Conservation (phyloP, 1,140 invertebrate species). For the Eriosoma lanigerum region DNA sequence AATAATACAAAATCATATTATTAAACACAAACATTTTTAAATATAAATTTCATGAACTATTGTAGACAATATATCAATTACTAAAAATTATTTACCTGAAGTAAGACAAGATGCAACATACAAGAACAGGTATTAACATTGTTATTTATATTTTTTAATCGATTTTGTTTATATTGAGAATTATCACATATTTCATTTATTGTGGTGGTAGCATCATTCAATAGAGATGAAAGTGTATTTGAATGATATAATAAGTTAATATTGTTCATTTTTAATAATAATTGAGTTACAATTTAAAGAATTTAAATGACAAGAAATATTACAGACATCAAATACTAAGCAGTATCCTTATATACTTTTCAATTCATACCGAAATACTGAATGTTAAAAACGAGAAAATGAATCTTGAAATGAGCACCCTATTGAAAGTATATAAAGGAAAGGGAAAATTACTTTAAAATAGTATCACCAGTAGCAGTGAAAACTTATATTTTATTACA, state of each 20-base stretch:
- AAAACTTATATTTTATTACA: constrained; percentile 5
- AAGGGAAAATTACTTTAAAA: neutral
- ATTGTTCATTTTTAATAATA: constrained; percentile 37
- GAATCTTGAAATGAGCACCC: neutral
- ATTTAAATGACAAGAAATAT: neutral
- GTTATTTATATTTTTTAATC: constrained; percentile 52
- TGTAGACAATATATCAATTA: neutral
- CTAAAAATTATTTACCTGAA: constrained; percentile 55
- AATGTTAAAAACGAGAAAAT: neutral
- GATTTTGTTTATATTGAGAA: constrained; percentile 15
- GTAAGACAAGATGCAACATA: constrained; percentile 56
- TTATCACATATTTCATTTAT: constrained; percentile 22
- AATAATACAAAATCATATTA: neutral
- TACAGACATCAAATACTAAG: neutral
- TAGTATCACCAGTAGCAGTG: neutral
- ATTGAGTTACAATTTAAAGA: neutral
- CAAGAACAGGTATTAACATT: constrained; percentile 56
- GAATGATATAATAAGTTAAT: constrained; percentile 31
- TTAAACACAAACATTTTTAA: neutral
- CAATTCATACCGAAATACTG: constrained; percentile 31
- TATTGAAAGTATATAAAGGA: constrained; percentile 27
- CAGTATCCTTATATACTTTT: neutral
- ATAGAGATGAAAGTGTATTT: constrained; percentile 10
- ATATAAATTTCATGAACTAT: neutral
- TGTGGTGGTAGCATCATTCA: neutral